Percentiles rank a stretch among this genome's conserved stretches.
Conservation (phyloP, 2,888 invertebrate genomes). For the Phyto melanocephala region DNA sequence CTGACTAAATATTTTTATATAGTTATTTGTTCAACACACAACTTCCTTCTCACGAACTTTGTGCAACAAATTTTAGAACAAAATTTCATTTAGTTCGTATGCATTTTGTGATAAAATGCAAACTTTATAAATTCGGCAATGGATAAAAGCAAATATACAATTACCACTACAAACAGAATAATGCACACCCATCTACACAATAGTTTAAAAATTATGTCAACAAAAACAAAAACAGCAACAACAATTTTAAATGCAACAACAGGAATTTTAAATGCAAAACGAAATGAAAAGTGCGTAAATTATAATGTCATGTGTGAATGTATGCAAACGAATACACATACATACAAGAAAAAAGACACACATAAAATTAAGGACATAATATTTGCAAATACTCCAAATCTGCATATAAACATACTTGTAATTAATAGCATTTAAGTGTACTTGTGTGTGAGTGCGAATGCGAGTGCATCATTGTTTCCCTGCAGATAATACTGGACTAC, state of each 20-base stretch:
- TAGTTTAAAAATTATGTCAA: background rate
- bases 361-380: slow-evolving; percentile 13
- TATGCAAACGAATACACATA: background rate
- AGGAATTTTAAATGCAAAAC: slow-evolving; percentile 34
- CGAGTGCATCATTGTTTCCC: slow-evolving; percentile 33
- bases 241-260: background rate
- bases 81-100: background rate
- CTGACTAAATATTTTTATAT: too few species aligned
- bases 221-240: background rate
- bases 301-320: slow-evolving; percentile 29
- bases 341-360: background rate
- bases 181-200: background rate
- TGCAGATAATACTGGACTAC: too few species aligned
- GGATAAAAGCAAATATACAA: background rate
- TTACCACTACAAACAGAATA: background rate
- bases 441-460: slow-evolving; percentile 13
- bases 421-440: slow-evolving; percentile 45
- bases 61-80: too few species aligned
- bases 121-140: slow-evolving; percentile 17
- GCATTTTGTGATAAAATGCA: background rate
- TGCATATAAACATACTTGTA: slow-evolving; percentile 25
- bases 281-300: slow-evolving; percentile 63
- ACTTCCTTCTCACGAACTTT: too few species aligned
- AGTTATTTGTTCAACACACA: too few species aligned
- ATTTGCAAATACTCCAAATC: slow-evolving; percentile 18